phyloP scores from a whole-genome alignment of 2,797 vertebrate species.

The Cetoscarus ocellatus region DNA sequence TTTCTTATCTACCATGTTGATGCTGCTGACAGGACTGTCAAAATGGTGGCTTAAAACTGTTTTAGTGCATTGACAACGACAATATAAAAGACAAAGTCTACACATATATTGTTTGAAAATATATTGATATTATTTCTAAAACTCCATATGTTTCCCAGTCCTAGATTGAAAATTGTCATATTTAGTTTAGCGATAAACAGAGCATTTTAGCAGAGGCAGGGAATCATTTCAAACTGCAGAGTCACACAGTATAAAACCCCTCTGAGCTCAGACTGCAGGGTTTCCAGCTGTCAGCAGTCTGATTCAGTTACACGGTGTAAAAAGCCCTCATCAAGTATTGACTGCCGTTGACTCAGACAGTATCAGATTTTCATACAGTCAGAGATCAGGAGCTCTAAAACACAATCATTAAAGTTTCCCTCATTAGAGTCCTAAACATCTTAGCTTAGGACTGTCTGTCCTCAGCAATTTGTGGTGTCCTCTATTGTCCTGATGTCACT shows the following conservation, averaged over 20 bases:
- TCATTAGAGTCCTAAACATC: not conserved
- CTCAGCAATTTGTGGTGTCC: not conserved
- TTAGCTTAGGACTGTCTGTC: not conserved
- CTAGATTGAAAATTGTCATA: too few relatives aligned
- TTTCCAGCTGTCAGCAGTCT: conserved; percentile 38
- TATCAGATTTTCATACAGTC: conserved; percentile 10
- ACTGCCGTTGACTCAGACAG: conserved; percentile 3
- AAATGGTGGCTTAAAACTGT: too few relatives aligned
- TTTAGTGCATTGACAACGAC: too few relatives aligned
- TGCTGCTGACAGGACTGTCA: too few relatives aligned
- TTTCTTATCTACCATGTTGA: too few relatives aligned
- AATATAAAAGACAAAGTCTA: too few relatives aligned
- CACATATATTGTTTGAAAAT: too few relatives aligned
- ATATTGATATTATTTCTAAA: too few relatives aligned
- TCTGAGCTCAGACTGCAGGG: conserved; percentile 2
- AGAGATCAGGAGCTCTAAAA: not conserved
- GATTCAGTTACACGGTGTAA: conserved; percentile 28
- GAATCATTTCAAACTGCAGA: not conserved
- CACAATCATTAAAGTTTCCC: not conserved
- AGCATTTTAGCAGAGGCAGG: not conserved
- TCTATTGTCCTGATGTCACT: not conserved
- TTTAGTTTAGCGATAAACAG: too few relatives aligned
- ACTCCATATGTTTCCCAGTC: too few relatives aligned
- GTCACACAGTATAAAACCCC: conserved; percentile 8
- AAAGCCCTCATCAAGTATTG: conserved; percentile 19